Evolutionary conservation across 2,113 vertebrate species (phyloP).

Genomic region (Oryzias melastigma): DNA sequence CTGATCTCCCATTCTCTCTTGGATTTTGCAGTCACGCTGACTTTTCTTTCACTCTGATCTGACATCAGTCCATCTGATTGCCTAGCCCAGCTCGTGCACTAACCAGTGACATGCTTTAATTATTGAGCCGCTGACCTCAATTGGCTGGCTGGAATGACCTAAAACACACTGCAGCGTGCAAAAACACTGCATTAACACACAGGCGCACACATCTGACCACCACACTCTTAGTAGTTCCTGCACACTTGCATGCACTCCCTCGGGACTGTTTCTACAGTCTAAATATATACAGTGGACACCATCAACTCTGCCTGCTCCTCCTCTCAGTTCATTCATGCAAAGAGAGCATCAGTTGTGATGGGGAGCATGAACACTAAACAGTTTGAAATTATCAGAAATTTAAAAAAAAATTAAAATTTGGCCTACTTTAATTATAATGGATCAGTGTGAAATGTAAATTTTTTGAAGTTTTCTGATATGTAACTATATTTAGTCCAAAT

Average conservation of each 20-base stretch:
- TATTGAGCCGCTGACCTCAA: slow-evolving; percentile 77
- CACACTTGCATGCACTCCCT: slow-evolving; percentile 54
- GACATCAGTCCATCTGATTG: slow-evolving; percentile 52
- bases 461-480: too few species aligned
- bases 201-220: slow-evolving; percentile 32
- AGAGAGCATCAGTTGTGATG: slow-evolving; percentile 13
- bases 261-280: slow-evolving; percentile 56
- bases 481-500: too few species aligned
- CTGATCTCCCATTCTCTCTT: slow-evolving; percentile 22
- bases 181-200: slow-evolving; percentile 21
- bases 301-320: slow-evolving; percentile 42
- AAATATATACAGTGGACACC: slow-evolving; percentile 59
- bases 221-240: slow-evolving; percentile 36
- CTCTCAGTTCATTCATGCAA: slow-evolving; percentile 46
- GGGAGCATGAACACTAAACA: background rate
- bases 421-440: too few species aligned
- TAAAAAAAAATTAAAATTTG: background rate
- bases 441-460: too few species aligned
- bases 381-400: background rate
- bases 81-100: slow-evolving; percentile 51
- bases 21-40: slow-evolving; percentile 23
- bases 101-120: slow-evolving; percentile 75
- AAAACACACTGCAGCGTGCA: slow-evolving; percentile 47
- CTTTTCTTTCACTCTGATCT: slow-evolving; percentile 40
- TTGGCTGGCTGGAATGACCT: slow-evolving; percentile 64